Evolutionary conservation across 2,797 vertebrate genomes (phyloP), one percentile per base, ranked within the genome.

Genomic region (Enteromius afrohamiltoni): DNA sequence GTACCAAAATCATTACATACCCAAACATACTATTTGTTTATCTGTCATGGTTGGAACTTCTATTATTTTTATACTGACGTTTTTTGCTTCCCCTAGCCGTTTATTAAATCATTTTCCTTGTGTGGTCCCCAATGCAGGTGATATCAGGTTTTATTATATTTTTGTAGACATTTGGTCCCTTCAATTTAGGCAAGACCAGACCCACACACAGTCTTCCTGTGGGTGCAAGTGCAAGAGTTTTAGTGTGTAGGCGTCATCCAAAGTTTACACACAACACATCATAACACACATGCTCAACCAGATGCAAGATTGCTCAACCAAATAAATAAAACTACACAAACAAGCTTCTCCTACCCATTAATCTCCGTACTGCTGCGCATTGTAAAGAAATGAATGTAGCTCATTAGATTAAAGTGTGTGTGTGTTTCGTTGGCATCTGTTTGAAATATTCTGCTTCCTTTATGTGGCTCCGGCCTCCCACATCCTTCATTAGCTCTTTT

Each of bases 401-500:
- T 76, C 47, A 53, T 40, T 76, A 53, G 34, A 82, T 64, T 51
- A 62, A 23, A 71, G 8, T 55, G 4, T 16, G 40, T 60, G 78
- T 77, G 40, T 65, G 23, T 19, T 11, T 55, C 23, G 7, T 29
- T 47, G 23, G 21, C 75, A 77, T 83, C 74, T 77, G 51, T 49
- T 77, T 60, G 29, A 83, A 77, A 83, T 77, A 69, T 60, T 19
- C 8, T 4, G 47, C 60, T 49, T 70, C 75, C 75, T 71, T 78
- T 14, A 78, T 78, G 75, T 83, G 75, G 82, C 64, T 83, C 67
- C 62, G 23, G 74, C 19, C 55, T 83, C 75, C 53, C 82, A 78
- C 82, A 78, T 83, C 64, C 62, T 83, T 70, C 64, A 53, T 76
- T 76, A 83, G 23, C 47, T 55, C 73, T 69, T 83, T 83, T 68